Base-by-base conservation (phyloP, 2,888 invertebrate species). In the Stenodema calcarata region DNA sequence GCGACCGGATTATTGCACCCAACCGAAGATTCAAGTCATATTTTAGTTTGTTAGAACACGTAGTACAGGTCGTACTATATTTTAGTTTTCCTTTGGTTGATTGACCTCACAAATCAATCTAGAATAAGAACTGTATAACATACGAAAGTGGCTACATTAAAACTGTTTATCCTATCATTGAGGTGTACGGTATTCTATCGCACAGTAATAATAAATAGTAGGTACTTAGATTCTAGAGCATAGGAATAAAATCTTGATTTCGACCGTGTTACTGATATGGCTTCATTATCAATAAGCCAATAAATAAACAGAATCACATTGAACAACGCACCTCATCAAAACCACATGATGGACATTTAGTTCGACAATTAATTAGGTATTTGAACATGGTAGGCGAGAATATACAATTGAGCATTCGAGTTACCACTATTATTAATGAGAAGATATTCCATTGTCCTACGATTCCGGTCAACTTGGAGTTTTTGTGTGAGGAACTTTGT, bases 141-240 rank as follows among this genome's bases (percentile, higher is more conserved):
- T 62, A 62, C 62, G 23, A 23, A 23, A 12, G 62, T 62, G 62
- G 18, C 62, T 62, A 62, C 62, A 23, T 12, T 18, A 23, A 62
- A 62, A 62, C 62, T 4, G 18, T 62, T 62, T 23, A 23, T 27
- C 23, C 62, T 62, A 62, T 23, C 27, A 11, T 62, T 23, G 62
- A 23, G 62, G 62, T 62, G 62, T 23, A 62, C 62, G 18, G 62
- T 23, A 7, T 18, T 47, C 12, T 62, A 62, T 62, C 62, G 62
- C 62, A 11, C 62, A 23, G 62, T 50, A 16, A 50, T 50, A 62
- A 73, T 35, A 18, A 35, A 70, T 70, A 70, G 35, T 62, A 62
- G n/a, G 23, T 41, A 73, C 73, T 73, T 73, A 73, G 18, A 73
- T 73, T 73, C 73, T 73, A 73, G 35, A 73, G 35, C 73, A 35